These are phyloP conservation scores for Bufotes viridis DNA, from an alignment of 2,797 vertebrate species.

Conservation along the genomic window DNA sequence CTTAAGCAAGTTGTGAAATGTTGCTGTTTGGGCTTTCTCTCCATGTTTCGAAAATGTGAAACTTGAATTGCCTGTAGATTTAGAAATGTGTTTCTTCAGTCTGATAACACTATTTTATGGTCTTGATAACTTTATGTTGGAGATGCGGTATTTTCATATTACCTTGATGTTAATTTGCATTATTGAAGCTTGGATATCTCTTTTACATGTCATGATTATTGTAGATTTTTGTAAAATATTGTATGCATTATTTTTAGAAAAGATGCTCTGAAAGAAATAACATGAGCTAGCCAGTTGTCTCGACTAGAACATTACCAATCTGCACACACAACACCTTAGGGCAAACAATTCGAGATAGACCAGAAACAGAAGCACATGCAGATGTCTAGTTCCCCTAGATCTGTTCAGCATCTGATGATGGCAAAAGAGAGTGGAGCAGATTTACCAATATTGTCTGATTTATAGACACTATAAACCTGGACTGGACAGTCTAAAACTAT, in stretches of 20 bases:
- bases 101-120: neutral
- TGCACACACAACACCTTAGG: neutral
- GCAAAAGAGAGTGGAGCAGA: too few relatives aligned
- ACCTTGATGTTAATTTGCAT: constrained; percentile 1
- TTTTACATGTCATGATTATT: neutral
- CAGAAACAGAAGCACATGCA: too few relatives aligned
- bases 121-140: neutral
- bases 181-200: neutral
- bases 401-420: too few relatives aligned
- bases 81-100: neutral
- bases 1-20: constrained; percentile 9
- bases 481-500: too few relatives aligned
- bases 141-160: neutral
- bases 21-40: neutral
- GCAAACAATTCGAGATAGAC: too few relatives aligned
- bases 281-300: neutral
- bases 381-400: too few relatives aligned
- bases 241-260: neutral
- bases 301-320: neutral
- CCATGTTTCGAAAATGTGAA: neutral
- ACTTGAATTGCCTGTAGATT: constrained; percentile 11
- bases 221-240: neutral
- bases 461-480: too few relatives aligned
- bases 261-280: neutral
- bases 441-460: too few relatives aligned